Evolutionary conservation across 2,113 vertebrate species (phyloP), one percentile per base, ranked within the genome.

Genomic region (Oophaga pumilio): DNA sequence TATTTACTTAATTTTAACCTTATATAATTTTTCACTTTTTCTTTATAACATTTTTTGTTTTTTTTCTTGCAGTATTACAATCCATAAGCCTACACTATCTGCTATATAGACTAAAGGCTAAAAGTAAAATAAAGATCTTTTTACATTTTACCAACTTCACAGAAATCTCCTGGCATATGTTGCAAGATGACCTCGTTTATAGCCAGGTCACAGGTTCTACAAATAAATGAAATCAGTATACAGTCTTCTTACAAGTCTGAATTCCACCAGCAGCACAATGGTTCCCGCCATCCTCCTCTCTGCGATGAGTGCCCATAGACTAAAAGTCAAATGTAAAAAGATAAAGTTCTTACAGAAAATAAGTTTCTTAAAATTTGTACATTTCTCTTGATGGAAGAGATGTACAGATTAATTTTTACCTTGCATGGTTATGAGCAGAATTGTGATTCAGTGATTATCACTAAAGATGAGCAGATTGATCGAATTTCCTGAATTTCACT

Each of bases 141-240:
- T 71, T 76, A 76, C 26, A 62, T 87, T 88, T 57, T 52, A 49
- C 86, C 66, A 59, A 64, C 53, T 87, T 87, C 86, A 33, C 69
- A 83, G 80, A 87, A 88, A 83, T 76, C 49, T 83, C 59, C 71
- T 83, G 80, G 80, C 71, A 76, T 50, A 71, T 24, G 43, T 56
- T 86, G 17, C 8, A 56, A n/a, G 50, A 76, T 88, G 80, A 88
- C 80, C 86, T 88, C 33, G 83, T 83, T 50, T 83, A 56, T 22
- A 88, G 80, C 86, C 68, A 88, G 86, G 86, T 88, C 86, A 76
- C 69, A 62, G 59, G 69, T 83, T 83, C 80, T 82, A 57, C 69
- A 83, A 87, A 87, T 82, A 87, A 52, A 87, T 82, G 56, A 66
- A 87, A 87, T 87, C 86, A 82, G 26, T 82, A 60, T 83, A 76